Base-by-base conservation (phyloP, 2,113 vertebrate genomes). In the Sturnira hondurensis region DNA sequence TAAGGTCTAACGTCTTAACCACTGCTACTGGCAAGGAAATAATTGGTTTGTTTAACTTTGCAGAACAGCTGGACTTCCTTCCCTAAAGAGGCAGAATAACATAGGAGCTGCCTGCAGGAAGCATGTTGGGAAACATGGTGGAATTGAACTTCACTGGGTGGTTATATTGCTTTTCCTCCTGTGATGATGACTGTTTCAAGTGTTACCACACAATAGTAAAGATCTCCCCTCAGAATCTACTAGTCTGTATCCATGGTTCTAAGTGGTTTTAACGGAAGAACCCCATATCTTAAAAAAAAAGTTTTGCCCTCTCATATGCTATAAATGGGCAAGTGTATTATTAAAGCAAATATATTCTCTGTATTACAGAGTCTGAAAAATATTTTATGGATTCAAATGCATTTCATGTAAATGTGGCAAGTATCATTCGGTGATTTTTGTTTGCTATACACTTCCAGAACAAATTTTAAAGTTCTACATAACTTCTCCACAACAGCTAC, bases 321-420 rank as follows among this genome's bases (percentile, higher is more conserved):
- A 17, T 54, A 45, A 58, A 54, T 73, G 50, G 52, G 91, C 54
- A 93, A 78, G 52, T 96, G 58, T 50, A 20, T 94, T 93, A 86
- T 91, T 89, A 88, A 87, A 70, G 52, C n/a, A 91, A 94, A 76
- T 67, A 54, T 73, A 91, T 96, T 93, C 58, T 94, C 17, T 54
- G 3, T 83, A 68, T 47, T 61, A 89, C 38, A 73, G 73, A 78
- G 87, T 93, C 94, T 89, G 68, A 63, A 47, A 95, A 95, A 92
- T 93, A 86, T 83, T 93, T 84, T 77, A 81, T 63, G 68, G 47
- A 63, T 93, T 95, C n/a, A 54, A 45, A 63, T 86, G 82, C 78
- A 77, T 74, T 91, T 80, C 67, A 52, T 38, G 89, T 71, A 47
- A 95, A 89, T 41, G 76, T 88, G 38, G n/a, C n/a, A 70, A 65